These are phyloP conservation scores for Choloepus hoffmanni DNA, from an alignment of 2,113 vertebrate genomes.

Conservation along the genomic window DNA sequence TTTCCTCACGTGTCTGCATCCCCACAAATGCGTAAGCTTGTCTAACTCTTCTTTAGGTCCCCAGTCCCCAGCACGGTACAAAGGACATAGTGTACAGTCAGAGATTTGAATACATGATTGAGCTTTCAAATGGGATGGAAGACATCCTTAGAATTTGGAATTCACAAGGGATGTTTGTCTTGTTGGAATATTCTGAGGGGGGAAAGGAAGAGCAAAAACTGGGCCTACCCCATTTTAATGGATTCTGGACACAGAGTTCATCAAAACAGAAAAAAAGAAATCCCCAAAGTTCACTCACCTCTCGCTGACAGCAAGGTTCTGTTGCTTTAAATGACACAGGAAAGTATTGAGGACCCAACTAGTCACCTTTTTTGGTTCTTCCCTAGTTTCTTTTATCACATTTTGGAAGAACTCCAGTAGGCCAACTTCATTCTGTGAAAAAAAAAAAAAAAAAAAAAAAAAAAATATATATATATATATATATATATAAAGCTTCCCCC, in stretches of 20 bases:
- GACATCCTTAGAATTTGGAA: background rate
- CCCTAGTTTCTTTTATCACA: conserved; percentile 90
- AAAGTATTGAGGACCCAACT: conserved; percentile 95
- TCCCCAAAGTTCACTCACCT: conserved; percentile 88
- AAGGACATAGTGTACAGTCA: background rate
- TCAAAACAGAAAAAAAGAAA: conserved; percentile 20
- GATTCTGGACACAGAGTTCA: background rate
- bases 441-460: conserved; percentile 60
- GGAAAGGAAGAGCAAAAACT: background rate
- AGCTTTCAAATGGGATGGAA: background rate
- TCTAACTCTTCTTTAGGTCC: background rate
- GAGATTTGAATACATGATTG: background rate
- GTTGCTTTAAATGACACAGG: conserved; percentile 91
- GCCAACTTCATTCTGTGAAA: conserved; percentile 93
- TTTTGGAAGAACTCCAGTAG: conserved; percentile 94
- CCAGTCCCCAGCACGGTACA: background rate
- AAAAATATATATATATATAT: too few species aligned
- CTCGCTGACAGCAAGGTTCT: conserved; percentile 90
- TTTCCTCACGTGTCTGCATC: background rate
- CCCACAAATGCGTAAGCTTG: background rate
- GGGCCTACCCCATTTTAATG: background rate
- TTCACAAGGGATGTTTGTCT: background rate
- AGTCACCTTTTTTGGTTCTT: conserved; percentile 93
- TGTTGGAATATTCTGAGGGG: background rate
- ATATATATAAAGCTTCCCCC: background rate